These are phyloP conservation scores for Caenorhabditis sp. DNA, from an alignment of 2,888 invertebrate species.

Conservation along the genomic window DNA sequence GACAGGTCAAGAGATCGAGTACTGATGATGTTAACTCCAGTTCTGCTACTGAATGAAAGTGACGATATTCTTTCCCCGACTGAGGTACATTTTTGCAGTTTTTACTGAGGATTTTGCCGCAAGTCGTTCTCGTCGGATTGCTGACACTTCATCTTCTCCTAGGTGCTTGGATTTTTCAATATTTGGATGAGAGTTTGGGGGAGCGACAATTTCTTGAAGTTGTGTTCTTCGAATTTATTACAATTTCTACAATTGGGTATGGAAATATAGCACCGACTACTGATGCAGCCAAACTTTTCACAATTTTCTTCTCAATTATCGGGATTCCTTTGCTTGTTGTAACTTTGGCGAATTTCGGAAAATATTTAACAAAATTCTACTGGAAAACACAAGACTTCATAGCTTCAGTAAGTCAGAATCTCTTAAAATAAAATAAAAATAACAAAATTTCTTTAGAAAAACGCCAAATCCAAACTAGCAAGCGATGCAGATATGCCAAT, in stretches of 20 bases:
- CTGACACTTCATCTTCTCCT: conserved; percentile 17
- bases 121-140: conserved; percentile 27
- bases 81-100: conserved; percentile 33
- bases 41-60: conserved; percentile 43
- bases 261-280: conserved; percentile 57
- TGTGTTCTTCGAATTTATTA: conserved; percentile 50
- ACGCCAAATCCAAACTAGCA: conserved; percentile 26
- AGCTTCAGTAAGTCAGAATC: conserved; percentile 1
- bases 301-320: conserved; percentile 47
- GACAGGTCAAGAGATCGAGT: conserved; percentile 17
- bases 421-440: background rate
- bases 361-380: conserved; percentile 35
- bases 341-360: conserved; percentile 49
- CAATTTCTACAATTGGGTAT: conserved; percentile 54
- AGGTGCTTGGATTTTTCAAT: conserved; percentile 38
- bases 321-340: conserved; percentile 49
- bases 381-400: conserved; percentile 24
- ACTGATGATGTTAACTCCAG: conserved; percentile 33
- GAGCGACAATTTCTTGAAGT: conserved; percentile 37
- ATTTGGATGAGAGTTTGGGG: conserved; percentile 31
- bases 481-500: conserved; percentile 46
- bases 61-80: conserved; percentile 39
- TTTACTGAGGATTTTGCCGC: conserved; percentile 33
- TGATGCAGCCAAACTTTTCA: conserved; percentile 39
- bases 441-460: conserved; percentile 9